These are phyloP conservation scores for Rhagophthalmus giganteus DNA, from an alignment of 2,888 invertebrate genomes.

Conservation along the genomic window DNA sequence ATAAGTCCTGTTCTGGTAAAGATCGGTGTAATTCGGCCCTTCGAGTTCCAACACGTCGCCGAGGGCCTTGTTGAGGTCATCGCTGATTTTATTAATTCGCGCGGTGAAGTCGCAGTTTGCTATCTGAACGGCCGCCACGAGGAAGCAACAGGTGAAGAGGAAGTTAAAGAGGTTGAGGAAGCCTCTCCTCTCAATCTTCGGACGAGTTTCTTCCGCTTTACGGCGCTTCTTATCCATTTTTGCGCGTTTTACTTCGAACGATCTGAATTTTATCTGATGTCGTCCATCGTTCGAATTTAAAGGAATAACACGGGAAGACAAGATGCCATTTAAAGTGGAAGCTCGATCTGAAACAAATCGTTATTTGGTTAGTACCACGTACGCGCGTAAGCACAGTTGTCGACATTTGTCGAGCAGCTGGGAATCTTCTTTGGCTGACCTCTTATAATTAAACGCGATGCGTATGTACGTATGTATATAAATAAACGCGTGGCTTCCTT, in stretches of 20 bases:
- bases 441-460: too few relatives aligned
- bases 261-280: conserved; percentile 12
- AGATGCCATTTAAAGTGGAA: not conserved
- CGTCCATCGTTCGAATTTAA: conserved; percentile 21
- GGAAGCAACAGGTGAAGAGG: conserved; percentile 38
- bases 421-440: too few relatives aligned
- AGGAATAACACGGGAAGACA: too few relatives aligned
- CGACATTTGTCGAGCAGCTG: not conserved
- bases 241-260: not conserved
- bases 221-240: conserved; percentile 15
- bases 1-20: conserved; percentile 63
- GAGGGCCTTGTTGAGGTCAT: conserved; percentile 62
- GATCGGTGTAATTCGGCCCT: conserved; percentile 63
- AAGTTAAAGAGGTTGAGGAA: conserved; percentile 40
- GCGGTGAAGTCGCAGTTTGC: conserved; percentile 53
- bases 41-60: conserved; percentile 62
- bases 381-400: not conserved
- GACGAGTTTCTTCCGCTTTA: not conserved
- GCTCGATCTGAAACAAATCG: not conserved
- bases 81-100: conserved; percentile 61
- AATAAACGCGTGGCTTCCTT: not conserved
- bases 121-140: conserved; percentile 39
- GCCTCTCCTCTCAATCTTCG: conserved; percentile 13
- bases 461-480: too few relatives aligned
- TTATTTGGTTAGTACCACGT: not conserved